Conservation (phyloP, 2,797 vertebrate genomes). For the Ataeniobius toweri region DNA sequence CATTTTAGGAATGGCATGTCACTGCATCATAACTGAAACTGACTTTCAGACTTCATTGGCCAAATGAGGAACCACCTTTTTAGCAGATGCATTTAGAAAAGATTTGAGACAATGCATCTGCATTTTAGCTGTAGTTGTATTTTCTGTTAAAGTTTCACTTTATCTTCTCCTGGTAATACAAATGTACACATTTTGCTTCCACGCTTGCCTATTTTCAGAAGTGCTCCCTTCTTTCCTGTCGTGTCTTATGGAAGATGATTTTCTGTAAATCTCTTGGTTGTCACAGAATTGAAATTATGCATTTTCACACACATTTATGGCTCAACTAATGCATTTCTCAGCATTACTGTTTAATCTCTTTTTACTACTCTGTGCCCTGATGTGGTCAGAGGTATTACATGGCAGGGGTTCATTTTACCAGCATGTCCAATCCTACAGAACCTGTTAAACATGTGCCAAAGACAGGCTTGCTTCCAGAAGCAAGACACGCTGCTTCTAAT, state of each 20-base stretch:
- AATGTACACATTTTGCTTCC: not conserved
- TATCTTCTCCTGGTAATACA: not conserved
- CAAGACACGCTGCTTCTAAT: slow-evolving; percentile 5
- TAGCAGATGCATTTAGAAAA: not conserved
- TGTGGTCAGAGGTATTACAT: slow-evolving; percentile 43
- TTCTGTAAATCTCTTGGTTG: slow-evolving; percentile 38
- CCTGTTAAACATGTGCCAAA: slow-evolving; percentile 22
- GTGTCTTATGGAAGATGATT: slow-evolving; percentile 22
- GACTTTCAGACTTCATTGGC: not conserved
- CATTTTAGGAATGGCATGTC: not conserved
- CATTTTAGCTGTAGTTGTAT: not conserved
- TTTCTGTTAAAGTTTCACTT: not conserved
- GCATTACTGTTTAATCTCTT: slow-evolving; percentile 57
- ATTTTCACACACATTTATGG: slow-evolving; percentile 42
- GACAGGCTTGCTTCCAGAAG: slow-evolving; percentile 1
- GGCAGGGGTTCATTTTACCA: slow-evolving; percentile 32
- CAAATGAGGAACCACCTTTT: not conserved
- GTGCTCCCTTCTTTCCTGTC: not conserved
- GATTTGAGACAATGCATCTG: not conserved
- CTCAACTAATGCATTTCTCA: slow-evolving; percentile 40
- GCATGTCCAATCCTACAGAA: slow-evolving; percentile 30
- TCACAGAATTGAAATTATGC: slow-evolving; percentile 28
- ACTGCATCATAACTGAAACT: not conserved
- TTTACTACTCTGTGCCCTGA: slow-evolving; percentile 38
- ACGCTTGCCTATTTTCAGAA: not conserved